Evolutionary conservation across 2,888 invertebrate genomes (phyloP).

Genomic region (Scaptodrosophila latifasciaeformis): DNA sequence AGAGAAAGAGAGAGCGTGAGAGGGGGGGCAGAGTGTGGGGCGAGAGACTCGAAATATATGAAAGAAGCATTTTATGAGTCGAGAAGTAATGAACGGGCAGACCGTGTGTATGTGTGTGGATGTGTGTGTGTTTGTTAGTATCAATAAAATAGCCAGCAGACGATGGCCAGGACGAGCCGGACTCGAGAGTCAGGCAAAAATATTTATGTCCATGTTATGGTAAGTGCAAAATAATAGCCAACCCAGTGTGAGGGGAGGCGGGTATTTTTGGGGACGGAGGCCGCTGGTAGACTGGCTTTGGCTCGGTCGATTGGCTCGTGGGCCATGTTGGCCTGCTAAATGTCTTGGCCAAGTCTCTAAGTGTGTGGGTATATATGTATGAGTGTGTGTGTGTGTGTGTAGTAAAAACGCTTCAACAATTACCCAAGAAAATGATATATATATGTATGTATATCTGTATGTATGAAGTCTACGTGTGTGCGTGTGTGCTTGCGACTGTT

Average conservation of each 20-base stretch:
- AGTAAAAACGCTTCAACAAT: constrained; percentile 57
- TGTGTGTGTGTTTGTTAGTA: constrained; percentile 47
- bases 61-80: no score
- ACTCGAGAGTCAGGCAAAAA: constrained; percentile 39
- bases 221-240: constrained; percentile 68
- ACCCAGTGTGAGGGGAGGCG: constrained; percentile 22
- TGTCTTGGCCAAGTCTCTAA: not conserved
- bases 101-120: constrained; percentile 11
- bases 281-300: not conserved
- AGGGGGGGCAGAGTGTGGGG: no score
- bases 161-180: constrained; percentile 8
- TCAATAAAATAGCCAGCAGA: constrained; percentile 61
- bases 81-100: no score
- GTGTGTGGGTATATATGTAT: not conserved
- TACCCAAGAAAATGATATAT: constrained; percentile 49
- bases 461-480: not conserved
- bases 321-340: not conserved
- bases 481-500: not conserved
- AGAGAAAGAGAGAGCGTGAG: no score
- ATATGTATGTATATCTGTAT: constrained; percentile 19
- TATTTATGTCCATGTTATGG: constrained; percentile 69
- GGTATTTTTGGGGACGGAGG: not conserved
- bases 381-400: constrained; percentile 4
- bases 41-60: no score
- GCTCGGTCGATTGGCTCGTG: not conserved